Conservation (phyloP, 2,888 invertebrate genomes). For the Diplazon laetatorius region DNA sequence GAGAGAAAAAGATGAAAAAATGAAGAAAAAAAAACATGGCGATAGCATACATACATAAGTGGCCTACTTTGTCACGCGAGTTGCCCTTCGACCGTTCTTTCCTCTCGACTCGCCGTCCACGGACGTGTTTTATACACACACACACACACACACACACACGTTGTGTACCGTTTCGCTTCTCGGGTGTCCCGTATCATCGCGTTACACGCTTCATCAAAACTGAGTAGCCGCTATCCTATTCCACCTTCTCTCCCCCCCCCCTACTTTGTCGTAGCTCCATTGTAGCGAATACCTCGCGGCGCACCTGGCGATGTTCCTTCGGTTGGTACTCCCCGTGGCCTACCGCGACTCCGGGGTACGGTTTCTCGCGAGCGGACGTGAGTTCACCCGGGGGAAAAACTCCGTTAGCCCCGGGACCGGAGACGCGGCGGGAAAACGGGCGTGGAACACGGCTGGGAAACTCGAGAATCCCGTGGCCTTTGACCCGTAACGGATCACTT, state of each 20-base stretch:
- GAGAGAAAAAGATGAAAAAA: background rate
- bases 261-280: constrained; percentile 5
- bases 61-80: background rate
- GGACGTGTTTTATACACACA: background rate
- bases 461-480: constrained; percentile 30
- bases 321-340: constrained; percentile 5
- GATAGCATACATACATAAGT: background rate
- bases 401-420: background rate
- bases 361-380: background rate
- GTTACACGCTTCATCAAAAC: constrained; percentile 64
- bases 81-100: constrained; percentile 23
- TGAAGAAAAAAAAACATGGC: background rate
- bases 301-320: constrained; percentile 27
- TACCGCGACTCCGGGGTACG: background rate
- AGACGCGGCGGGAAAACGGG: background rate
- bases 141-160: too few species aligned
- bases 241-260: background rate
- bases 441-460: background rate
- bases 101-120: background rate
- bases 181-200: constrained; percentile 59
- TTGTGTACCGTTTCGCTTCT: constrained; percentile 41
- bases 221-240: constrained; percentile 37
- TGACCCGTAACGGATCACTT: constrained; percentile 36
- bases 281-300: constrained; percentile 21
- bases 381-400: background rate